Percentiles rank a stretch among this genome's conserved stretches.
phyloP scores from a whole-genome alignment of 2,113 vertebrate species.

The Megaptera novaeangliae region DNA sequence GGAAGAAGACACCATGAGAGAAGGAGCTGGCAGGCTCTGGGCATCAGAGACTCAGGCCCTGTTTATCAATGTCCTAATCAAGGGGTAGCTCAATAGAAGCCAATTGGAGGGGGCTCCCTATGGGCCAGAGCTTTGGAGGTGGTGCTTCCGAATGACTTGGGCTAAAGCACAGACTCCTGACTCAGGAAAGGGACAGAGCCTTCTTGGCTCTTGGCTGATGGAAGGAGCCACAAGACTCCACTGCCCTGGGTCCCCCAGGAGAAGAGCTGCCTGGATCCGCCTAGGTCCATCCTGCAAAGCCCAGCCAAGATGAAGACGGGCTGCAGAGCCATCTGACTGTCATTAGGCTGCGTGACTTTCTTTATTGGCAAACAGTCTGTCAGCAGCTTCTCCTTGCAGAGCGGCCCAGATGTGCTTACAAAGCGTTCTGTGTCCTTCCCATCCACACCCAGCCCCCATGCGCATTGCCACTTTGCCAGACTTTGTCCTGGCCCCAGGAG shows the following conservation, averaged over 20 bases:
- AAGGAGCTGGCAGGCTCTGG: background rate
- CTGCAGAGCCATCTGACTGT: slow-evolving; percentile 82
- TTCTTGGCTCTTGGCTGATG: background rate
- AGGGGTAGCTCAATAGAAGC: background rate
- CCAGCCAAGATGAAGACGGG: slow-evolving; percentile 74
- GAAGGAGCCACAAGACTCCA: background rate
- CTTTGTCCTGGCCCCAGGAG: slow-evolving; percentile 25
- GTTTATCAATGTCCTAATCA: background rate
- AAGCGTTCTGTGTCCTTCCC: slow-evolving; percentile 73
- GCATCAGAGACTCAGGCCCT: background rate
- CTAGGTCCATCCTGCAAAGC: slow-evolving; percentile 67
- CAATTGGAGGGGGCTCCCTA: background rate
- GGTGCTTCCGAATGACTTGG: background rate
- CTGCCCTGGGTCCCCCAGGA: background rate
- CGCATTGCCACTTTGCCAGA: slow-evolving; percentile 56
- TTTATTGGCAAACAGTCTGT: slow-evolving; percentile 86
- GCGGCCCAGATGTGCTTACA: slow-evolving; percentile 84
- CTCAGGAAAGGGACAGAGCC: background rate
- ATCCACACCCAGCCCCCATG: slow-evolving; percentile 56
- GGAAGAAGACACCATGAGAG: background rate
- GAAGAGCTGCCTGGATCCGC: background rate
- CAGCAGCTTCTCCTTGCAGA: slow-evolving; percentile 84
- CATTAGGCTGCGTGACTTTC: slow-evolving; percentile 82
- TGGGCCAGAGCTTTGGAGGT: background rate
- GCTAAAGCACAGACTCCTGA: background rate